Base-by-base conservation (phyloP, 2,113 vertebrate genomes). In the Poecile atricapillus region DNA sequence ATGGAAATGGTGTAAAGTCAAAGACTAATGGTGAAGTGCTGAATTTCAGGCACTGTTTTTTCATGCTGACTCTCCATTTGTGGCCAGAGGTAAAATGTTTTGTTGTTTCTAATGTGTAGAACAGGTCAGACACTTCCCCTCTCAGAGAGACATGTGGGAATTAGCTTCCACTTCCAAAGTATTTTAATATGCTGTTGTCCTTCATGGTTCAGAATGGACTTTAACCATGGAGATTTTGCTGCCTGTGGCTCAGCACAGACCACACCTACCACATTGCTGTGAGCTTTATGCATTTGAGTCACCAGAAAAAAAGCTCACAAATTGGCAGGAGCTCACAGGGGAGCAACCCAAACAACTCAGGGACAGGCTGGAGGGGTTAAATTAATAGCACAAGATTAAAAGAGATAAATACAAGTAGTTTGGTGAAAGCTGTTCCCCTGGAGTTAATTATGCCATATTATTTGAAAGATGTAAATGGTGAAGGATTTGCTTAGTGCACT, bases 401-500 rank as follows among this genome's bases (percentile, higher is more conserved):
- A 91, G 85, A 92, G 85, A 81, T 90, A 95, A 90, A 94, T 87
- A 52, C 8, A 83, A 60, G 73, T 88, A 64, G 55, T 88, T 92
- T 83, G 85, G 93, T 86, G 86, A 92, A 96, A 94, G 92, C 83
- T 81, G 64, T 81, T 95, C 90, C 73, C 76, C 73, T 92, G 88
- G 64, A 96, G 76, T 94, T 92, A 83, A 90, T 94, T 70, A 92
- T 35, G 56, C n/a, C 7, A 0, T 60, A 43, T 81, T 95, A 60
- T 56, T 92, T 90, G 81, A 60, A 89, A 92, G 79, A 93, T 93
- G 83, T 68, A 92, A 84, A 97, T 89, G 80, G 41, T 84, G 94
- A 89, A 89, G 71, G 85, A 89, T 96, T 93, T 95, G 64, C 68
- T 81, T 92, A 75, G 60, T 25, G 30, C 10, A 5, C 78, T 89